These are phyloP conservation scores for Aspiorhynchus laticeps DNA, from an alignment of 2,113 vertebrate species.

Conservation along the genomic window DNA sequence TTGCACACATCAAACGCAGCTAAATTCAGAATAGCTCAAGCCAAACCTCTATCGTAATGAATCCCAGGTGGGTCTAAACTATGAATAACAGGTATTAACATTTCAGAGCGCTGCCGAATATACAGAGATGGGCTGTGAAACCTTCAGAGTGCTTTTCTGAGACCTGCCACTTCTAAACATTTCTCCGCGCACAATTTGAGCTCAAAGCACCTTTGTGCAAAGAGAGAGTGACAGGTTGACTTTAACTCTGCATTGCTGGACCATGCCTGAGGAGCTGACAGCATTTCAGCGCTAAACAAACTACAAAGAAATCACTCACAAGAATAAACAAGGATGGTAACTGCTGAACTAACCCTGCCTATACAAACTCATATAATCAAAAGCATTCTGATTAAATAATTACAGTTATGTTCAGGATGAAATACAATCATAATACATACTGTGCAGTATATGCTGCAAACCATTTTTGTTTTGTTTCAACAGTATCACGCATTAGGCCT, in stretches of 20 bases:
- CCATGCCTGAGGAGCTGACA: neutral
- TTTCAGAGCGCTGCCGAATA: constrained; percentile 26
- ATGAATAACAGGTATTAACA: constrained; percentile 43
- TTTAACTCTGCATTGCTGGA: constrained; percentile 20
- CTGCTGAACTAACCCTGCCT: neutral
- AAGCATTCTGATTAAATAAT: neutral
- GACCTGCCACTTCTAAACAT: constrained; percentile 37
- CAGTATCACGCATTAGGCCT: neutral
- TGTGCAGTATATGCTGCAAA: neutral
- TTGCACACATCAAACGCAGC: neutral
- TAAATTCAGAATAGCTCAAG: constrained; percentile 32
- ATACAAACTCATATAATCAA: neutral
- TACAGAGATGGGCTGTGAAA: constrained; percentile 14
- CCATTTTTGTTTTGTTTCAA: neutral
- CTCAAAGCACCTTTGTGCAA: constrained; percentile 31
- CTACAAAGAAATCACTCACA: neutral
- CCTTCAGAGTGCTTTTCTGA: constrained; percentile 21
- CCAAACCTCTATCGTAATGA: neutral
- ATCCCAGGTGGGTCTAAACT: constrained; percentile 30
- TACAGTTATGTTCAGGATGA: neutral
- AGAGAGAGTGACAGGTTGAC: neutral
- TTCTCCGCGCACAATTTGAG: neutral
- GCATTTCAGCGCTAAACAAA: constrained; percentile 16
- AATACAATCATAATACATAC: neutral
- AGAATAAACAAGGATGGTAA: constrained; percentile 4